phyloP scores from a whole-genome alignment of 2,888 invertebrate species.

The Baccha elongata region DNA sequence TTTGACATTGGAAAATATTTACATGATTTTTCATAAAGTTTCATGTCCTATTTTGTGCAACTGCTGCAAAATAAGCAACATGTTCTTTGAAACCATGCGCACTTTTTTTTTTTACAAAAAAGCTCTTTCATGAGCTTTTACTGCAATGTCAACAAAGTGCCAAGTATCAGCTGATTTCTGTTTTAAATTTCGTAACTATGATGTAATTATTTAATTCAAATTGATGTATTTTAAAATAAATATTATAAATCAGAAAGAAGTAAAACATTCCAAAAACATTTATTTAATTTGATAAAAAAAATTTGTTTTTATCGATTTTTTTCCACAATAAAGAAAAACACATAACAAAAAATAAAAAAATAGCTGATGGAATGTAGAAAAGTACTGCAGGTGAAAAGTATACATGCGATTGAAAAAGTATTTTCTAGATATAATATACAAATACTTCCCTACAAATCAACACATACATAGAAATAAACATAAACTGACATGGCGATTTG shows the following conservation, averaged over 20 bases:
- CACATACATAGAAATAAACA: background rate
- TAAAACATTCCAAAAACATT: no score
- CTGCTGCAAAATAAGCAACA: no score
- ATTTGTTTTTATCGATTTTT: slow-evolving; percentile 28
- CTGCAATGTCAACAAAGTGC: slow-evolving; percentile 2
- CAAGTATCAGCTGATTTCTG: background rate
- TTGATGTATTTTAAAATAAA: no score
- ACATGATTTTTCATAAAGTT: no score
- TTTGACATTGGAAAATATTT: no score
- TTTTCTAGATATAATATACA: no score
- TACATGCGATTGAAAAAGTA: background rate
- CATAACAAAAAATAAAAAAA: slow-evolving; percentile 21
- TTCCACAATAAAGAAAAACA: background rate
- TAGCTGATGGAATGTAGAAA: slow-evolving; percentile 30
- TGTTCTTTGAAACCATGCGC: background rate
- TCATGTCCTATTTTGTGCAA: no score
- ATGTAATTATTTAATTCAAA: no score
- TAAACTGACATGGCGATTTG: slow-evolving; percentile 20
- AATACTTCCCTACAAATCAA: background rate
- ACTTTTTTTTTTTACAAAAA: background rate
- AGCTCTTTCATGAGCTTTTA: background rate
- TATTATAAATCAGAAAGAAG: no score
- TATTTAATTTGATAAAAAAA: no score
- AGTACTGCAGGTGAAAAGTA: slow-evolving; percentile 26
- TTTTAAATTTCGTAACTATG: no score